Base-by-base conservation (phyloP, 2,888 invertebrate species). In the Scaptomyza cyrtandrae region DNA sequence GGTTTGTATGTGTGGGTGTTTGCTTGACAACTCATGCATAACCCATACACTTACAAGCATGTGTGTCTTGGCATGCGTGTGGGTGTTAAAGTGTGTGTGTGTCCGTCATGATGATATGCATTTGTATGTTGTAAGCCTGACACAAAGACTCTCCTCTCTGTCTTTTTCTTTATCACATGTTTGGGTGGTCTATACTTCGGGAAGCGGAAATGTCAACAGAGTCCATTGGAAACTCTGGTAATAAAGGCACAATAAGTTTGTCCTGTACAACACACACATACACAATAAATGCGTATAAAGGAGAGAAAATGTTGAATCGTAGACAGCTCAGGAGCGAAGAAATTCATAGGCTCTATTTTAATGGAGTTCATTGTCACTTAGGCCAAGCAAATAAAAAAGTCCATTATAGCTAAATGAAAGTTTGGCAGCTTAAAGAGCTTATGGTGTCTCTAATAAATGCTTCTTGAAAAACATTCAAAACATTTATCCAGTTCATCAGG, bases 201-300 rank as follows among this genome's bases (percentile, higher is more conserved):
- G 59, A 46, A 55, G 69, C 79, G 79, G 79, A 79, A 79, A 81
- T 79, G 79, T 81, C 78, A 75, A 81, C 79, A 79, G 64, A 59
- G 59, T 31, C 63, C 77, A 61, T 44, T 59, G 58, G 49, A 49
- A 68, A 48, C 62, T 50, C 45, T 37, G 41, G 62, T 62, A 62
- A 70, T 76, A 80, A 75, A 70, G 57, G 45, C 75, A 41, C 59
- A 50, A 59, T 56, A 62, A 62, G 41, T 62, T 41, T 33, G 54
- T 58, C 35, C 49, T 24, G 24, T 24, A 24, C 24, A 24, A 24
- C 24, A 24, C 24, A 24, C 24, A 52, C 27, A 52, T 27, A 41
- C 14, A 56, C 58, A 75, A 69, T 79, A 79, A 75, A 75, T 75
- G 75, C 76, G 70, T 79, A 70, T 79, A 79, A 70, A 66, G 66